Evolutionary conservation across 2,797 vertebrate genomes (phyloP).

Genomic region (Crocodylus rhombifer): DNA sequence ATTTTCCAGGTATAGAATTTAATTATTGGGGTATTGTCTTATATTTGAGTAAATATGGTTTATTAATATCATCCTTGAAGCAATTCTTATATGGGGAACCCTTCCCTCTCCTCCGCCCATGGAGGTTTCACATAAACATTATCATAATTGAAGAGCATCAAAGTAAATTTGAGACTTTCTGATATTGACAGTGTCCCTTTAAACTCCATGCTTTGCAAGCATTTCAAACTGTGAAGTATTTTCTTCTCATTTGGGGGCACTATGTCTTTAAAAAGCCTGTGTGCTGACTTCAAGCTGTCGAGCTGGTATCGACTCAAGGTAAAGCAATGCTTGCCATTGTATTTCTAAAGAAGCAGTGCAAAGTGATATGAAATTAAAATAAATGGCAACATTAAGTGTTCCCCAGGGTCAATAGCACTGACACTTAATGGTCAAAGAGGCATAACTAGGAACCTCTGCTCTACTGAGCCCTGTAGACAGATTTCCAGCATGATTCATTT

Average conservation of each 20-base stretch:
- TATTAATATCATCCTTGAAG: slow-evolving; percentile 1
- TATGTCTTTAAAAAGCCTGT: slow-evolving; percentile 58
- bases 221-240: slow-evolving; percentile 37
- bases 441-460: slow-evolving; percentile 51
- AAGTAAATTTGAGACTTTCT: slow-evolving; percentile 29
- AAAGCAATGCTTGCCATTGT: slow-evolving; percentile 63
- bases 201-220: slow-evolving; percentile 28
- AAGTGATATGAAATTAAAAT: slow-evolving; percentile 74
- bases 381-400: slow-evolving; percentile 65
- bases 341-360: slow-evolving; percentile 67
- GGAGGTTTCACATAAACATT: not conserved
- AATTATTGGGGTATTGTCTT: too few species aligned
- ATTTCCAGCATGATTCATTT: slow-evolving; percentile 31
- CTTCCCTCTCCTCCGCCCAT: too few species aligned
- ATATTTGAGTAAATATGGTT: too few species aligned
- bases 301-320: slow-evolving; percentile 67
- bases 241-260: slow-evolving; percentile 50
- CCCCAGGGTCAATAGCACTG: slow-evolving; percentile 50
- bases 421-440: slow-evolving; percentile 57
- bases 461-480: slow-evolving; percentile 10
- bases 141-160: slow-evolving; percentile 20
- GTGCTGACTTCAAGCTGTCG: slow-evolving; percentile 56
- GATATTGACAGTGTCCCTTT: slow-evolving; percentile 7
- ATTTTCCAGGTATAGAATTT: too few species aligned
- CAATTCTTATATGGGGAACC: not conserved